Conservation (phyloP, 1,140 invertebrate genomes). For the Drosophila azteca region DNA sequence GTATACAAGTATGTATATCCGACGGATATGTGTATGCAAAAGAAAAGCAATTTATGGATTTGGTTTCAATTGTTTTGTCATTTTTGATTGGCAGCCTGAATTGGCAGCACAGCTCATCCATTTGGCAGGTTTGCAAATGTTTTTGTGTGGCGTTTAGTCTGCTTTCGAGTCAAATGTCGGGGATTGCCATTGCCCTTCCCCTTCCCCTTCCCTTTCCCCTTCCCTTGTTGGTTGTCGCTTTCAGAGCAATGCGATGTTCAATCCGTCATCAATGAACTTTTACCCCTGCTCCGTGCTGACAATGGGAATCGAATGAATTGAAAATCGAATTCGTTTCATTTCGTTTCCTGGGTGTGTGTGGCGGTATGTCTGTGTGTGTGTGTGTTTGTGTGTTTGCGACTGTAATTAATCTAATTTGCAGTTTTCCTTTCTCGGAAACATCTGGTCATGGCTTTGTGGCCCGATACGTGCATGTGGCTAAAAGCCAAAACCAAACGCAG, state of each 20-base stretch:
- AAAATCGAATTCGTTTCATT: slow-evolving; percentile 36
- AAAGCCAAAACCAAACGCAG: slow-evolving; percentile 3
- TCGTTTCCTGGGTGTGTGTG: slow-evolving; percentile 27
- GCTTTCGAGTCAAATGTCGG: slow-evolving; percentile 3
- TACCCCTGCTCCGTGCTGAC: not conserved
- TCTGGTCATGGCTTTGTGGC: slow-evolving; percentile 16
- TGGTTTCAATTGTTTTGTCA: slow-evolving; percentile 70
- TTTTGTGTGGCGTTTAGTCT: not conserved
- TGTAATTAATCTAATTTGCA: slow-evolving; percentile 63
- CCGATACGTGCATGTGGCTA: slow-evolving; percentile 38
- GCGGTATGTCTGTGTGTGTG: slow-evolving; percentile 13
- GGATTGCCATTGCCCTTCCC: too few species aligned
- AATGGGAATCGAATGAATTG: slow-evolving; percentile 25
- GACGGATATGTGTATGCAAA: slow-evolving; percentile 10
- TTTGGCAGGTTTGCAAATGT: slow-evolving; percentile 28
- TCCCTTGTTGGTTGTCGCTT: not conserved
- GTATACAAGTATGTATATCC: not conserved
- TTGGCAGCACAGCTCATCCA: slow-evolving; percentile 60
- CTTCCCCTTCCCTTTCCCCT: not conserved
- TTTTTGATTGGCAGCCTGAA: slow-evolving; percentile 71
- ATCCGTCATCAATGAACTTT: slow-evolving; percentile 29
- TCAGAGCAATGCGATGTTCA: not conserved
- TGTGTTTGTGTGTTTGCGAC: slow-evolving; percentile 14
- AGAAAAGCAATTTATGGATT: slow-evolving; percentile 72
- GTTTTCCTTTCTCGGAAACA: slow-evolving; percentile 4